Evolutionary conservation across 1,140 invertebrate species (phyloP), one percentile per base, ranked within the genome.

Genomic region (Drosophila prosaltans): DNA sequence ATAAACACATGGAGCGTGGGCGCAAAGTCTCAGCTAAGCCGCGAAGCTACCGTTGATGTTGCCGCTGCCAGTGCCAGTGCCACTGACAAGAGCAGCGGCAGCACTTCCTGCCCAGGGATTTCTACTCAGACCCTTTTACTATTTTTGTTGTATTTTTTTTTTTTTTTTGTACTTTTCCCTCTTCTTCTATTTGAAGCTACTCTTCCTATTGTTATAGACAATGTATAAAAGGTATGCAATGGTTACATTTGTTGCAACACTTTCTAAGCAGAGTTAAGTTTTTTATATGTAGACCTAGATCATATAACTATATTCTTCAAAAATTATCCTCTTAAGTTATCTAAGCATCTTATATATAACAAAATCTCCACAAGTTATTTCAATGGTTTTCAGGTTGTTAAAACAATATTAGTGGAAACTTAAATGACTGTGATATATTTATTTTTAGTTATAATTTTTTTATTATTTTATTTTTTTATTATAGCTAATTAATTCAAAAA

Each of bases 1-100:
- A 89, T 89, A 89, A 89, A 89, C 84, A 89, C 84, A 81, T 89
- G 84, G 77, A 89, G 80, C 81, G 80, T 89, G 85, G 84, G 81
- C 81, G 81, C 84, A 89, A 89, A 89, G 83, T 86, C 83, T 76
- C 80, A 83, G 83, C 83, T 86, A 83, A 86, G 83, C 83, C 81
- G 84, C 77, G 64, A 65, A 78, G 78, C 81, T 65, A 65, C 45
- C 69, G 68, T 81, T 83, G 81, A 62, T 66, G 73, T 48, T 48
- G 67, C 40, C 72, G 72, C 81, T 84, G 81, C 66, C 64, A 71
- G 21, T 48, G 67, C 40, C 72, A 68, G 80, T 84, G 81, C 66
- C 64, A 71, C 70, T 84, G 81, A 73, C 81, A 79, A 71, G 24
- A 39, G 45, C 68, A 26, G 70, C 59, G 65, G 73, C 48, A 8